Evolutionary conservation across 2,113 vertebrate genomes (phyloP).

Genomic region (Indicator maculatus): DNA sequence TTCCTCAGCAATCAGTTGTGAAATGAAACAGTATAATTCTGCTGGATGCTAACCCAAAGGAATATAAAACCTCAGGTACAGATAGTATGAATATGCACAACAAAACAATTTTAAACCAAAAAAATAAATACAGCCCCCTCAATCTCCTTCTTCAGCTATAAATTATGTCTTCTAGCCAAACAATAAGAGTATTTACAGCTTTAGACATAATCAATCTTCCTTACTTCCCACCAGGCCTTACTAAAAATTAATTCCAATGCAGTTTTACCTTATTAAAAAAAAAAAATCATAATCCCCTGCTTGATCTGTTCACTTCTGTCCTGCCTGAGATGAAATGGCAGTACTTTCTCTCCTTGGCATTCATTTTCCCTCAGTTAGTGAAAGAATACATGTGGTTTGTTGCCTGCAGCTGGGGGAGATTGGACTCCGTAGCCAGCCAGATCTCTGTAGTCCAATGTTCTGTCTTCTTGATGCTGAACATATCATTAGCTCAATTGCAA

Average conservation of each 20-base stretch:
- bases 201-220: neutral
- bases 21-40: too few species aligned
- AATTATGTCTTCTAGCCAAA: neutral
- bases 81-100: neutral
- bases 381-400: rapidly evolving
- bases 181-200: neutral
- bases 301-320: neutral
- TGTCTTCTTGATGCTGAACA: neutral
- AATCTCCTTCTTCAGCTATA: neutral
- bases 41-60: too few species aligned
- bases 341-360: neutral
- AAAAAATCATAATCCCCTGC: neutral
- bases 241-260: neutral
- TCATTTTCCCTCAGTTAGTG: neutral
- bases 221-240: neutral
- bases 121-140: neutral
- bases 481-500: neutral
- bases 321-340: neutral
- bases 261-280: neutral
- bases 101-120: neutral
- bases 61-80: neutral
- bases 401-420: neutral
- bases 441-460: neutral
- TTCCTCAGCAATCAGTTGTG: neutral
- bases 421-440: neutral